Conservation (phyloP, 2,888 invertebrate genomes). For the Hypercompe scribonia region DNA sequence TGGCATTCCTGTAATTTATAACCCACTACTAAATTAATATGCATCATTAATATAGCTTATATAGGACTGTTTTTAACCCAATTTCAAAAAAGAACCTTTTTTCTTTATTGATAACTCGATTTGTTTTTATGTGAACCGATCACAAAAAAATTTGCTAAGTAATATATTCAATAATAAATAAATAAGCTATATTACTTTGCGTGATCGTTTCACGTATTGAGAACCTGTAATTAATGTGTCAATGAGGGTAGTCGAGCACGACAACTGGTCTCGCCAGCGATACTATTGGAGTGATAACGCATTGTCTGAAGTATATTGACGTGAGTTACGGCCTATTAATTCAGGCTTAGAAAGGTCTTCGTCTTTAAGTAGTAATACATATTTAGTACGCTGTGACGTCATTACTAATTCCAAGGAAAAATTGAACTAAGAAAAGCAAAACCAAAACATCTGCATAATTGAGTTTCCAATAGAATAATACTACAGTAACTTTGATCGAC, state of each 20-base stretch:
- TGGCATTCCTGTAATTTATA: too few relatives aligned
- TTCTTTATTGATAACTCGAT: too few relatives aligned
- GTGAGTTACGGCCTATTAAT: constrained; percentile 2
- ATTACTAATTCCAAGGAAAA: neutral
- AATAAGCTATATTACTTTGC: neutral
- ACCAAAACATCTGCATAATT: constrained; percentile 3
- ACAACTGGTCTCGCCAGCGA: neutral
- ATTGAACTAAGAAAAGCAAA: neutral
- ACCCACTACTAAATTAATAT: too few relatives aligned
- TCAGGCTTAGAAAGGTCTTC: neutral
- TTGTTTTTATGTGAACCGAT: too few relatives aligned
- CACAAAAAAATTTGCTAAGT: too few relatives aligned
- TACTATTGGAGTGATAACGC: constrained; percentile 7
- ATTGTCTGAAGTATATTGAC: neutral
- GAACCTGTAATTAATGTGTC: neutral
- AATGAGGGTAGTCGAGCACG: neutral
- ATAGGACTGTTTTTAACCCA: too few relatives aligned
- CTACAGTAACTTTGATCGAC: neutral
- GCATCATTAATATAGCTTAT: too few relatives aligned
- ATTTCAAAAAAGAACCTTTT: too few relatives aligned
- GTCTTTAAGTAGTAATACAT: neutral
- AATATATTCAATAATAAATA: too few relatives aligned
- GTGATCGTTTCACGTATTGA: neutral
- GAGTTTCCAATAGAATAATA: neutral
- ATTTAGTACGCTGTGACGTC: neutral